phyloP scores from a whole-genome alignment of 2,888 invertebrate species.

The Malacosoma neustria region DNA sequence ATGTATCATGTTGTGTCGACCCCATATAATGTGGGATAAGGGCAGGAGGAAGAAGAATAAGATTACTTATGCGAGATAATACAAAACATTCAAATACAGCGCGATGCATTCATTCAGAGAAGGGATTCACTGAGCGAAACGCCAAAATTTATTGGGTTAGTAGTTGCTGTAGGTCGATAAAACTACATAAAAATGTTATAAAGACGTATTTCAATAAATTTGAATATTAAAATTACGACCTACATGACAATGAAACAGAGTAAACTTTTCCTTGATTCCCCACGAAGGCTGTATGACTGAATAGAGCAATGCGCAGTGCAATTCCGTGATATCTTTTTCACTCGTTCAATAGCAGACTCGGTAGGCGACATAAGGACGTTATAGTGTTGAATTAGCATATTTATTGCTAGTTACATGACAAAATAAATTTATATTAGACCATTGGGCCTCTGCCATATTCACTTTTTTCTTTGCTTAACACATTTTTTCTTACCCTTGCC shows the following conservation, averaged over 20 bases:
- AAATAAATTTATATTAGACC: slow-evolving; percentile 67
- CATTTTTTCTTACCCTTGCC: slow-evolving; percentile 35
- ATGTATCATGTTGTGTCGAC: no score
- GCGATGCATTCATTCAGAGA: slow-evolving; percentile 71
- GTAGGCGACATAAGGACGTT: slow-evolving; percentile 68
- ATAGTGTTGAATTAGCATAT: slow-evolving; percentile 72
- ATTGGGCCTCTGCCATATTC: slow-evolving; percentile 49
- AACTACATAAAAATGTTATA: slow-evolving; percentile 47
- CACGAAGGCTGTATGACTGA: slow-evolving; percentile 59
- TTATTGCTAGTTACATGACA: slow-evolving; percentile 68
- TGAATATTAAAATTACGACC: slow-evolving; percentile 53
- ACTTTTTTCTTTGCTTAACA: slow-evolving; percentile 32
- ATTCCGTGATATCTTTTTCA: slow-evolving; percentile 73
- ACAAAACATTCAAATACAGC: slow-evolving; percentile 58
- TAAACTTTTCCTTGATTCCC: slow-evolving; percentile 45
- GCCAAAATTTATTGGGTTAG: slow-evolving; percentile 75
- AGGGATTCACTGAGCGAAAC: slow-evolving; percentile 72
- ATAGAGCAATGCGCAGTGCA: slow-evolving; percentile 73
- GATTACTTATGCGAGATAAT: neutral
- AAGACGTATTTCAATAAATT: slow-evolving; percentile 55
- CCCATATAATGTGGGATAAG: no score
- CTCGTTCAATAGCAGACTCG: slow-evolving; percentile 59
- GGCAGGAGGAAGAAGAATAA: neutral
- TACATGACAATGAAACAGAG: slow-evolving; percentile 48
- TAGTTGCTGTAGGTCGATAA: slow-evolving; percentile 74